A percentile compares a stretch with the other conserved stretches of the same genome.
These are phyloP conservation scores for Danaus melanippus DNA, from an alignment of 1,140 invertebrate species.

Conservation along the genomic window DNA sequence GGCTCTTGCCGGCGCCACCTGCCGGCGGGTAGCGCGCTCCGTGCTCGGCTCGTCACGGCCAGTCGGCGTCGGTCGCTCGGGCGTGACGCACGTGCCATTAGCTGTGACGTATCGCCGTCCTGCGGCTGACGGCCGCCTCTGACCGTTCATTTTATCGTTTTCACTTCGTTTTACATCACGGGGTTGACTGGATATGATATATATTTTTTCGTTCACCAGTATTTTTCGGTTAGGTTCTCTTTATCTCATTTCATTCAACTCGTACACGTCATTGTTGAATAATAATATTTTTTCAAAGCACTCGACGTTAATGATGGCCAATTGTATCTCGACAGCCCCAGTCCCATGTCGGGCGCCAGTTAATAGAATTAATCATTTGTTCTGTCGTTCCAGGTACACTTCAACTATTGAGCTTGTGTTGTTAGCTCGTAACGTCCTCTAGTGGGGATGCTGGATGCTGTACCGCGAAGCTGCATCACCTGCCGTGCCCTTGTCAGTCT, in stretches of 20 bases:
- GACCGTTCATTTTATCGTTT: too few species aligned
- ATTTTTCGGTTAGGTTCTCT: background rate
- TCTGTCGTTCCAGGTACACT: conserved; percentile 15
- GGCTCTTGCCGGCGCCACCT: too few species aligned
- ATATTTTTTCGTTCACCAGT: background rate
- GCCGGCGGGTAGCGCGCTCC: conserved; percentile 1
- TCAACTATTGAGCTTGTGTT: too few species aligned
- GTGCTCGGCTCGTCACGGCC: background rate
- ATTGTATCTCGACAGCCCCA: background rate
- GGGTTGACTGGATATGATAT: background rate
- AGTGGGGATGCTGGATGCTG: too few species aligned
- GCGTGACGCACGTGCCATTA: too few species aligned
- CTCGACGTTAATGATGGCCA: background rate
- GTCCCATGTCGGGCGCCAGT: conserved; percentile 20
- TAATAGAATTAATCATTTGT: conserved; percentile 6
- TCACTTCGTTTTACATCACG: too few species aligned
- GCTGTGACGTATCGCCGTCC: too few species aligned
- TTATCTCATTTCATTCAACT: background rate
- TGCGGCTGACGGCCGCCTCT: too few species aligned
- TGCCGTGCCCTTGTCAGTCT: conserved; percentile 63
- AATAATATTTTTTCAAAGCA: conserved; percentile 3
- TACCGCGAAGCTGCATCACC: too few species aligned
- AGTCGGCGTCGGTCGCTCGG: background rate
- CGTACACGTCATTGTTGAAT: too few species aligned
- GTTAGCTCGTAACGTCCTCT: too few species aligned